Conservation (phyloP, 2,888 invertebrate species). For the Petrolisthes cinctipes region DNA sequence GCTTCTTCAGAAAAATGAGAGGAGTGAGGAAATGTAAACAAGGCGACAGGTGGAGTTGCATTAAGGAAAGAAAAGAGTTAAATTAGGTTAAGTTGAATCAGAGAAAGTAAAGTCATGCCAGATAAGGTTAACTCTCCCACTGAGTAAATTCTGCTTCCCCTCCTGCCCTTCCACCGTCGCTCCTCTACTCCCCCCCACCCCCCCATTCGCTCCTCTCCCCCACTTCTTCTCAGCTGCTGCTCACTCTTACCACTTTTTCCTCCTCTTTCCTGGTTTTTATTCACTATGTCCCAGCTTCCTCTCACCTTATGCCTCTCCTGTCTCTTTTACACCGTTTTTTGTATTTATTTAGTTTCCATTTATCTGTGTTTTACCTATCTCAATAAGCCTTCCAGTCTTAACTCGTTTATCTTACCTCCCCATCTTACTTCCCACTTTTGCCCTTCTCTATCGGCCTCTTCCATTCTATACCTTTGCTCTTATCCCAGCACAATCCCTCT, state of each 20-base stretch:
- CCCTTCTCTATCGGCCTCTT: background rate
- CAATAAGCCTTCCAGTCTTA: background rate
- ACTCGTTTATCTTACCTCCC: background rate
- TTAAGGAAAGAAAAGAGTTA: too few species aligned
- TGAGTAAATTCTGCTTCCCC: too few species aligned
- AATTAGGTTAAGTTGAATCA: too few species aligned
- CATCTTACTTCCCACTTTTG: background rate
- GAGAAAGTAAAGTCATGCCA: too few species aligned
- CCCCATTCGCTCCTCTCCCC: background rate
- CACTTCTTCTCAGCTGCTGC: background rate
- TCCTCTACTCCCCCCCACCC: too few species aligned
- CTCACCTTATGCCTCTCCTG: background rate
- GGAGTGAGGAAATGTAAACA: too few species aligned
- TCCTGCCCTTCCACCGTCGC: too few species aligned
- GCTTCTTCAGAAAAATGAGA: too few species aligned
- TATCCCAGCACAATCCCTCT: background rate
- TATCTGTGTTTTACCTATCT: background rate
- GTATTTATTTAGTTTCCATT: background rate
- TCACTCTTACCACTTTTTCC: background rate
- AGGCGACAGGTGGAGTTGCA: too few species aligned
- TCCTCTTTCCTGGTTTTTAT: background rate
- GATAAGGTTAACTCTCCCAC: too few species aligned
- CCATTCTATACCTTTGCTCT: background rate
- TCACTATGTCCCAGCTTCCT: background rate
- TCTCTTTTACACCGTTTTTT: background rate